A percentile compares a stretch with the other conserved stretches of the same genome.
Evolutionary conservation across 2,797 vertebrate species (phyloP).

Genomic region (Bovichtus diacanthus): DNA sequence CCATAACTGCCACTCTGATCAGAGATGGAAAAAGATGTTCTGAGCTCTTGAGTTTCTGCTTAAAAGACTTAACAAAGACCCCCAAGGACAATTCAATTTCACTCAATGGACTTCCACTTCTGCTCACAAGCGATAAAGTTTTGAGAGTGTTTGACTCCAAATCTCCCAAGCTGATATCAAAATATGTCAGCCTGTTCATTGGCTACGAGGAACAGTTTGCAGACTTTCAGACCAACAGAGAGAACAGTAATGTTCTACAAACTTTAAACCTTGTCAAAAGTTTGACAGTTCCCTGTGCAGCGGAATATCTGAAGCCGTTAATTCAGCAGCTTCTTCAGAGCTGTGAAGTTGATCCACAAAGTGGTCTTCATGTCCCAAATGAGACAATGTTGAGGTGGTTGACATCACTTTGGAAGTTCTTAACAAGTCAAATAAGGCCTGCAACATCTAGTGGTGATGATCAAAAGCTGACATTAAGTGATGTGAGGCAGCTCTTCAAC

Average conservation of each 20-base stretch:
- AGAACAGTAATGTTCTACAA: neutral
- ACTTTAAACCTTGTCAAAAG: conserved; percentile 50
- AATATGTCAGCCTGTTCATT: conserved; percentile 62
- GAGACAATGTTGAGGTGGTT: conserved; percentile 59
- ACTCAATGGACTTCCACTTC: conserved; percentile 78
- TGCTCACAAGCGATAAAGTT: conserved; percentile 79
- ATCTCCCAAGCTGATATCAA: conserved; percentile 70
- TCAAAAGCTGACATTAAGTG: conserved; percentile 36
- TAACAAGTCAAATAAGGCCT: conserved; percentile 45
- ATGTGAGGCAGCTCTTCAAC: conserved; percentile 70
- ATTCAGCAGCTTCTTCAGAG: conserved; percentile 51
- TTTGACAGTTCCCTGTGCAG: conserved; percentile 68
- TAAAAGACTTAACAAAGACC: neutral
- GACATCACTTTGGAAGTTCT: conserved; percentile 72
- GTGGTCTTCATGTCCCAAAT: conserved; percentile 57
- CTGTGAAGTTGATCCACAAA: conserved; percentile 57
- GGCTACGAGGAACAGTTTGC: conserved; percentile 69
- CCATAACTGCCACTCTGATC: conserved; percentile 74
- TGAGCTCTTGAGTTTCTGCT: conserved; percentile 77
- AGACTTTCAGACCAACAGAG: neutral
- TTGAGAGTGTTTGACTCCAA: conserved; percentile 72
- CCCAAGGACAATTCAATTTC: rapidly evolving
- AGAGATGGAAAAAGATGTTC: conserved; percentile 65
- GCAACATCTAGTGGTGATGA: neutral
- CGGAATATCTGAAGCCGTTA: conserved; percentile 57